A percentile compares a stretch with the other conserved stretches of the same genome.
Conservation (phyloP, 2,113 vertebrate species). For the Elanus axillaris region DNA sequence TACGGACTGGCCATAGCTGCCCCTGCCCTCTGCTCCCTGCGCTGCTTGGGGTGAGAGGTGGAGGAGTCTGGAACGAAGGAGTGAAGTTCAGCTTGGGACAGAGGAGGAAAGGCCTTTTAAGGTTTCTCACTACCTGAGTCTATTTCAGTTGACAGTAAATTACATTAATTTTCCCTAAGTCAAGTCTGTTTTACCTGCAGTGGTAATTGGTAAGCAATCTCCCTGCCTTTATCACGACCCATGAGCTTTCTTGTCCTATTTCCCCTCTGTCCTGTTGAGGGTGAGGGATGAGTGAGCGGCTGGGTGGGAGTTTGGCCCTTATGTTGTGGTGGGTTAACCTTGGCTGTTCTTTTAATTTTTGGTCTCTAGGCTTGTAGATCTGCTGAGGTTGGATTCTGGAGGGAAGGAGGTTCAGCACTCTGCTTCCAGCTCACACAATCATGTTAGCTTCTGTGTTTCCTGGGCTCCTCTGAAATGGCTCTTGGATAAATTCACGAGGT, state of each 20-base stretch:
- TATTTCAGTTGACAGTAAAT: not conserved
- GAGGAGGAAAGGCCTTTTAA: not conserved
- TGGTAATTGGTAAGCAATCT: not conserved
- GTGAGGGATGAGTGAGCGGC: not conserved
- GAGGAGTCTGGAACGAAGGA: not conserved
- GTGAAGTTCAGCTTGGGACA: not conserved
- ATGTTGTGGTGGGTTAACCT: not conserved
- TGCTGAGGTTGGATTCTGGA: not conserved
- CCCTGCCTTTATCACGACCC: not conserved
- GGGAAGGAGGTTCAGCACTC: not conserved
- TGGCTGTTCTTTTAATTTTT: not conserved
- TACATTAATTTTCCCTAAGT: not conserved
- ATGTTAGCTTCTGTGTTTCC: not conserved
- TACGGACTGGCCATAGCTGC: fast-evolving
- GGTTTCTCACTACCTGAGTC: not conserved
- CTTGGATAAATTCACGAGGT: not conserved
- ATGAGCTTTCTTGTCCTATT: not conserved
- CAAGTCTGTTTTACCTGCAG: not conserved
- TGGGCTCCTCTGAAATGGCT: not conserved
- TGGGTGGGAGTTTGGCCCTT: not conserved
- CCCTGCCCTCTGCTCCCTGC: not conserved
- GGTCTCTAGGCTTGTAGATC: not conserved
- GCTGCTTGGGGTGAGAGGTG: not conserved
- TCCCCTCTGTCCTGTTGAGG: not conserved
- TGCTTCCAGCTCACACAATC: not conserved